Percentiles rank a stretch among this genome's conserved stretches.
phyloP scores from a whole-genome alignment of 2,113 vertebrate genomes.

The Notarius quadriscutis region DNA sequence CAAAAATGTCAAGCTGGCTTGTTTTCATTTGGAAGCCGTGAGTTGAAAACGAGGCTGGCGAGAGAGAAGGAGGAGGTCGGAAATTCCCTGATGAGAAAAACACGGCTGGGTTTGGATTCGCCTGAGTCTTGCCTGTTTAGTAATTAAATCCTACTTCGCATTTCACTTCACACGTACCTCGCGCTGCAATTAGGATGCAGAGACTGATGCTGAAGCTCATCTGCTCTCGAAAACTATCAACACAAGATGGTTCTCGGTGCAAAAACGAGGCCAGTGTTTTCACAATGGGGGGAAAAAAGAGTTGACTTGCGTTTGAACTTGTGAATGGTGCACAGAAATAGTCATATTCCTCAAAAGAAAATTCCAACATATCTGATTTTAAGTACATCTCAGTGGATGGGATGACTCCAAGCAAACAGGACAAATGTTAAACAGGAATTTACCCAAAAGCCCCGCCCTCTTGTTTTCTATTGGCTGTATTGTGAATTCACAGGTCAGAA shows the following conservation, averaged over 20 bases:
- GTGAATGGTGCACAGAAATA: neutral
- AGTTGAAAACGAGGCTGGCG: slow-evolving; percentile 33
- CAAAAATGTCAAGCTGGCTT: slow-evolving; percentile 49
- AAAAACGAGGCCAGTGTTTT: neutral
- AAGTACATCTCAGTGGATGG: neutral
- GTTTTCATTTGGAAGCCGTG: slow-evolving; percentile 43
- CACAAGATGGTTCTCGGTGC: slow-evolving; percentile 49
- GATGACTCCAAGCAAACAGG: too few relatives aligned
- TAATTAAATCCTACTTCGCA: slow-evolving; percentile 57
- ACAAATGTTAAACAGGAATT: neutral
- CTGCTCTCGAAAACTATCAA: slow-evolving; percentile 49
- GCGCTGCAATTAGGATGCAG: slow-evolving; percentile 51
- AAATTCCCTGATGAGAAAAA: slow-evolving; percentile 57
- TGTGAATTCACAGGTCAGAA: neutral
- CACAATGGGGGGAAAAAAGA: neutral
- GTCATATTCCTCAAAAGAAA: neutral
- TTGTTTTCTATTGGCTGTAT: neutral
- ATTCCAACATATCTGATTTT: neutral
- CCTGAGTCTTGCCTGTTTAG: slow-evolving; percentile 54
- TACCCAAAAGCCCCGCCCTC: neutral
- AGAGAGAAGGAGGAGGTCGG: slow-evolving; percentile 37
- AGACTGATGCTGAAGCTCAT: slow-evolving; percentile 36
- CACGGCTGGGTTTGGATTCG: slow-evolving; percentile 56
- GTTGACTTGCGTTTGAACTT: neutral
- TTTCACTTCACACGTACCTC: slow-evolving; percentile 61